Conservation (phyloP, 2,113 vertebrate species). For the Limanda limanda region DNA sequence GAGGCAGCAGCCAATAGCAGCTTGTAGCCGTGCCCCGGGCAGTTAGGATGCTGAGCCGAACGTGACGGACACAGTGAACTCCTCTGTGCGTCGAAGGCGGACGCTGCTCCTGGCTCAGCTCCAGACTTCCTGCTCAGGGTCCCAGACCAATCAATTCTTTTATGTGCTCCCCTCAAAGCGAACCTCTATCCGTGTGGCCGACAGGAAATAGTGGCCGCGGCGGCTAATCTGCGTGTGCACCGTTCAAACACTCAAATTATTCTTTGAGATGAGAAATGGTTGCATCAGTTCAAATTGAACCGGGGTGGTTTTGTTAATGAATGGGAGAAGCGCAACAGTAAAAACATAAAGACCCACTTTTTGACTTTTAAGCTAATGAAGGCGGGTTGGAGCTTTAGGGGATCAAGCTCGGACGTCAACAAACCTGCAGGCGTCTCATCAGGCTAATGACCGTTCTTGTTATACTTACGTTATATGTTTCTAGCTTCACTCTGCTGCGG, state of each 20-base stretch:
- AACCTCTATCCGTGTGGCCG: conserved; percentile 69
- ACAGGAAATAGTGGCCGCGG: conserved; percentile 61
- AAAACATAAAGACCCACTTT: conserved; percentile 7
- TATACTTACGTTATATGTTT: conserved; percentile 95
- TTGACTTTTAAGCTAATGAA: conserved; percentile 8
- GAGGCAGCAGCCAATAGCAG: conserved; percentile 59
- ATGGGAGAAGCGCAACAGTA: not conserved
- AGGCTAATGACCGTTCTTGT: not conserved
- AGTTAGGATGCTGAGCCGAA: conserved; percentile 57
- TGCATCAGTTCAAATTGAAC: conserved; percentile 20
- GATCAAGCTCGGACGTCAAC: not conserved
- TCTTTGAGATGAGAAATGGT: not conserved
- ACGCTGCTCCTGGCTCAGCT: conserved; percentile 69
- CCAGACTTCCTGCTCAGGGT: conserved; percentile 77
- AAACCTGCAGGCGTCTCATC: not conserved
- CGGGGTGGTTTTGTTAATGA: conserved; percentile 10
- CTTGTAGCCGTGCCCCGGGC: conserved; percentile 60
- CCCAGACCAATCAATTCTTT: conserved; percentile 79
- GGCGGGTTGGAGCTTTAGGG: not conserved
- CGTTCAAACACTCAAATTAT: conserved; percentile 38
- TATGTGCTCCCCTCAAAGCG: conserved; percentile 69
- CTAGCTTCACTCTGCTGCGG: conserved; percentile 92
- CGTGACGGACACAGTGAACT: conserved; percentile 68
- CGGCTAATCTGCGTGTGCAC: conserved; percentile 56
- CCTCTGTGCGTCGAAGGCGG: conserved; percentile 66